Percentiles rank a stretch among this genome's conserved stretches.
Conservation (phyloP, 2,888 invertebrate genomes). For the Athalia circularis region DNA sequence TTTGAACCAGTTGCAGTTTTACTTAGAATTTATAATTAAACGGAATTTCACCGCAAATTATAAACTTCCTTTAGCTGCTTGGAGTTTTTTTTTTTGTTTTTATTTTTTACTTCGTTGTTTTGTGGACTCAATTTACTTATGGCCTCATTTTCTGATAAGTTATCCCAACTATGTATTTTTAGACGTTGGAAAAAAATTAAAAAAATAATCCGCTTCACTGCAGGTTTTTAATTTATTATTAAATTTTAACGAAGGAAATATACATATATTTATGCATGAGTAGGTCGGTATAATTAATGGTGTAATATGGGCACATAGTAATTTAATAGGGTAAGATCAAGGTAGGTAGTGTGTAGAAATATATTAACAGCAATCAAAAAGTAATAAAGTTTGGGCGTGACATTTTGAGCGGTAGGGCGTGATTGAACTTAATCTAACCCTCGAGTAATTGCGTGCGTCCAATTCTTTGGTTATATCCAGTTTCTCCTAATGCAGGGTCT, state of each 20-base stretch:
- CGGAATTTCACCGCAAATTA: slow-evolving; percentile 4
- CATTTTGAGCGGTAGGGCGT: not conserved
- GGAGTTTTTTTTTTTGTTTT: not conserved
- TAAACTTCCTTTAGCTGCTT: not conserved
- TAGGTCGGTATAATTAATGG: no score
- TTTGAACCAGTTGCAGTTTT: not conserved
- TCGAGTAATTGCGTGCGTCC: not conserved
- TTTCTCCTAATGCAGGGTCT: not conserved
- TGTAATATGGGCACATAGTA: no score
- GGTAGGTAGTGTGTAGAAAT: no score
- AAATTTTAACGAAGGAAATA: not conserved
- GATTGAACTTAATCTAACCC: not conserved
- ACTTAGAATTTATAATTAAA: not conserved
- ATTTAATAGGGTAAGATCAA: no score
- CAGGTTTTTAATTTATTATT: not conserved
- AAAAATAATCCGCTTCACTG: no score
- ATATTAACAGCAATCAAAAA: no score
- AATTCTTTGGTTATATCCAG: slow-evolving; percentile 2
- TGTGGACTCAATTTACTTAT: no score
- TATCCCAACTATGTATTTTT: not conserved
- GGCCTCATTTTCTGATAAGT: not conserved
- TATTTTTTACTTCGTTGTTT: not conserved
- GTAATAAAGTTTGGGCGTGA: not conserved
- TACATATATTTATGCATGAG: no score
- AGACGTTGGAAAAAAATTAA: no score